These are phyloP conservation scores for Echinometra lucunter DNA, from an alignment of 53 echinoderm and acorn worm genomes.

Conservation along the genomic window DNA sequence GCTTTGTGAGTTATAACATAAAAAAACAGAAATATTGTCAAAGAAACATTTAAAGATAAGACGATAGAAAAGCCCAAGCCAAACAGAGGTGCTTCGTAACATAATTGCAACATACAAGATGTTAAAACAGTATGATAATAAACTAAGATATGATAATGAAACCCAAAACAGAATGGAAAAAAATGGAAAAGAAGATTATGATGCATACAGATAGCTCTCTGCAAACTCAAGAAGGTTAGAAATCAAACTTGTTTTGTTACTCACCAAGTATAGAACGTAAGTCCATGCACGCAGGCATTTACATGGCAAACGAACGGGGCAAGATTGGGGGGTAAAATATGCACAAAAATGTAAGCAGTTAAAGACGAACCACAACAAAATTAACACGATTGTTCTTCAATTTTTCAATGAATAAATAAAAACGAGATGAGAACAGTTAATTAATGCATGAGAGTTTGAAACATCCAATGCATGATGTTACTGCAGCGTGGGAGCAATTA, in stretches of 20 bases:
- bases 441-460: constrained; percentile 41
- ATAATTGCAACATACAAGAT: not conserved
- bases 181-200: constrained; percentile 20
- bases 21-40: not conserved
- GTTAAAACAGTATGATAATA: not conserved
- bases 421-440: constrained; percentile 26
- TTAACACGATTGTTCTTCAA: constrained; percentile 29
- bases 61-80: constrained; percentile 48
- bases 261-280: constrained; percentile 90
- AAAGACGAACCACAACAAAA: constrained; percentile 47
- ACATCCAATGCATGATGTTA: constrained; percentile 30
- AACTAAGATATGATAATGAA: not conserved
- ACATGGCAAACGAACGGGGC: constrained; percentile 84
- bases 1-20: constrained; percentile 6
- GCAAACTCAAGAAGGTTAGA: constrained; percentile 56
- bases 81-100: not conserved
- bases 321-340: constrained; percentile 74
- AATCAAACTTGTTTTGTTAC: constrained; percentile 72
- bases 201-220: constrained; percentile 54
- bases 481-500: constrained; percentile 10
- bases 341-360: constrained; percentile 75
- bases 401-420: constrained; percentile 19
- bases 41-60: not conserved
- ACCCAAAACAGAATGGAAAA: not conserved
- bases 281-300: constrained; percentile 96